These are phyloP conservation scores for Epistrophe eligans DNA, from an alignment of 2,888 invertebrate species.

Conservation along the genomic window DNA sequence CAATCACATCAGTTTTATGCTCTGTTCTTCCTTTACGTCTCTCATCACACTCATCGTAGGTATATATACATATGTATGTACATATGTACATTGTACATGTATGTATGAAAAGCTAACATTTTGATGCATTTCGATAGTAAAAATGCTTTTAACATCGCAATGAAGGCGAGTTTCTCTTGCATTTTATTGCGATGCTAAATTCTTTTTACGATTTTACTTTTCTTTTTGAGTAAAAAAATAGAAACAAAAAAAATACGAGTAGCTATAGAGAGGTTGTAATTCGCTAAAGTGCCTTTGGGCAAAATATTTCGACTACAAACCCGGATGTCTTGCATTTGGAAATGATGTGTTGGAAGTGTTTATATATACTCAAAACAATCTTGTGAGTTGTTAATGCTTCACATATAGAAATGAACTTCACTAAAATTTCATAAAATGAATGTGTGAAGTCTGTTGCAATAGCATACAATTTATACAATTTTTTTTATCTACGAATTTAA, in stretches of 20 bases:
- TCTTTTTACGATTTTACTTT: constrained; percentile 69
- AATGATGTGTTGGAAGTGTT: constrained; percentile 33
- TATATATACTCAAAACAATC: constrained; percentile 11
- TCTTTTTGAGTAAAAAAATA: neutral
- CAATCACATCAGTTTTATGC: neutral
- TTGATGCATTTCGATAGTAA: constrained; percentile 74
- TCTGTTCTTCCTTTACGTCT: neutral
- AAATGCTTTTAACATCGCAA: constrained; percentile 73
- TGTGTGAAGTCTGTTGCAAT: constrained; percentile 9
- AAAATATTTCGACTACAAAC: constrained; percentile 7
- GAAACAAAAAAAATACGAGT: neutral
- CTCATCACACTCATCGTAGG: neutral
- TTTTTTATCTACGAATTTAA: constrained; percentile 9
- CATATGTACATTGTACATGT: no score
- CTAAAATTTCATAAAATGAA: constrained; percentile 19
- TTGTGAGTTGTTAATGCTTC: constrained; percentile 19
- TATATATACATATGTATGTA: neutral
- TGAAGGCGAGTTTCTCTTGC: constrained; percentile 53
- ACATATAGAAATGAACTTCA: neutral
- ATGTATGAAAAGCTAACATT: constrained; percentile 26
- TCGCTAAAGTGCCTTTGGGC: constrained; percentile 40
- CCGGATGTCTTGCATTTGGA: constrained; percentile 21
- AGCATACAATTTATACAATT: neutral
- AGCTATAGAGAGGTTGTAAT: constrained; percentile 45
- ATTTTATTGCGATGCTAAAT: constrained; percentile 73